Evolutionary conservation across 2,888 invertebrate species (phyloP).

Genomic region (Thera obeliscata): DNA sequence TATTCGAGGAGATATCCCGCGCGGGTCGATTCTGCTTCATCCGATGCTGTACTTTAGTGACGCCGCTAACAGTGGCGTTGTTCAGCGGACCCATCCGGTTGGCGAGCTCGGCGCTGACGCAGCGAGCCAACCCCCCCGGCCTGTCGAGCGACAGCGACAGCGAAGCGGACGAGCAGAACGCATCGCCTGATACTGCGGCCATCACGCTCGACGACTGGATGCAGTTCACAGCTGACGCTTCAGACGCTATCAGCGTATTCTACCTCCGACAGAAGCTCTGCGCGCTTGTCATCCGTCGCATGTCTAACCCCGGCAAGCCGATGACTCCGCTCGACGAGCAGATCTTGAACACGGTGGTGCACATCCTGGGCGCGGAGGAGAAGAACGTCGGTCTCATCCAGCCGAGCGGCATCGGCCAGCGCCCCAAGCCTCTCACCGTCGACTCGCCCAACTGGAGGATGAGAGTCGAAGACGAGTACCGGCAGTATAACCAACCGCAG

Average conservation of each 20-base stretch:
- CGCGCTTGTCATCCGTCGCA: slow-evolving; percentile 86
- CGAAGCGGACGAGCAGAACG: slow-evolving; percentile 70
- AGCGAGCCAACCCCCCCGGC: slow-evolving; percentile 75
- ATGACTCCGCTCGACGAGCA: slow-evolving; percentile 87
- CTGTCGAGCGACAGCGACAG: slow-evolving; percentile 78
- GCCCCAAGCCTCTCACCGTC: slow-evolving; percentile 88
- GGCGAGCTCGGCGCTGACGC: slow-evolving; percentile 52
- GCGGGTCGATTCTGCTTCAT: slow-evolving; percentile 88
- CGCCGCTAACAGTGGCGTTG: slow-evolving; percentile 91
- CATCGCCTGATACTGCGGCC: slow-evolving; percentile 67
- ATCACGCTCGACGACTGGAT: slow-evolving; percentile 91
- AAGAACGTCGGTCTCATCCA: slow-evolving; percentile 87
- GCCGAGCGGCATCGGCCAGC: slow-evolving; percentile 90
- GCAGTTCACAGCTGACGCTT: slow-evolving; percentile 87
- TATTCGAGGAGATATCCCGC: slow-evolving; percentile 93
- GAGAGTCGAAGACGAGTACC: slow-evolving; percentile 53
- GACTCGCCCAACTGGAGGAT: slow-evolving; percentile 81
- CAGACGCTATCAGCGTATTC: slow-evolving; percentile 87
- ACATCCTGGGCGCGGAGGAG: slow-evolving; percentile 89
- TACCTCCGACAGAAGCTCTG: slow-evolving; percentile 90
- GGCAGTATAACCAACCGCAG: slow-evolving; percentile 58
- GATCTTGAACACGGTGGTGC: slow-evolving; percentile 87
- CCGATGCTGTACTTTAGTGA: slow-evolving; percentile 91
- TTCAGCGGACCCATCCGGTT: slow-evolving; percentile 89
- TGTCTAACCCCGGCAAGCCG: slow-evolving; percentile 84